phyloP scores from a whole-genome alignment of 2,888 invertebrate genomes.

The Acanthosoma haemorrhoidale region DNA sequence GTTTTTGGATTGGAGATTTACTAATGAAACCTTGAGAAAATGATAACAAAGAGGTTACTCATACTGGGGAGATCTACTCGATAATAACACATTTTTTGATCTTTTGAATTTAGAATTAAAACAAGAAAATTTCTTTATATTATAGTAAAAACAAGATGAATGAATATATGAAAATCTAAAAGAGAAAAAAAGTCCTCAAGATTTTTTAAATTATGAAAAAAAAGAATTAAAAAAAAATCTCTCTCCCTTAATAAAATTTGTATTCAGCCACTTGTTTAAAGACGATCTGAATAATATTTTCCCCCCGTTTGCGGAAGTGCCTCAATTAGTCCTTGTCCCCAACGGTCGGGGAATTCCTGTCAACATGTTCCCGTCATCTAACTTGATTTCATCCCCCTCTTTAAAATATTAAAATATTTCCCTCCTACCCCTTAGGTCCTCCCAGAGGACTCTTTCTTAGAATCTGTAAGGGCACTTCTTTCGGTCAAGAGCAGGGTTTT shows the following conservation, averaged over 20 bases:
- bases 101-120: no score
- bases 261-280: slow-evolving; percentile 15
- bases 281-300: slow-evolving; percentile 17
- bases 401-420: slow-evolving; percentile 37
- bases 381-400: slow-evolving; percentile 32
- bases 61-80: no score
- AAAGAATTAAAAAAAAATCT: background rate
- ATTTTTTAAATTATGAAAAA: no score
- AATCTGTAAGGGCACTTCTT: background rate
- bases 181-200: no score
- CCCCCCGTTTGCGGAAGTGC: background rate
- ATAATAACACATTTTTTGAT: no score
- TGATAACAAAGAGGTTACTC: no score
- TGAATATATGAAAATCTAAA: no score
- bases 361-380: slow-evolving; percentile 32
- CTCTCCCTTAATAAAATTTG: background rate
- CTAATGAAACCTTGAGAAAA: no score
- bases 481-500: background rate
- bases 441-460: background rate
- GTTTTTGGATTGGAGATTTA: no score
- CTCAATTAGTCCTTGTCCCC: slow-evolving; percentile 16
- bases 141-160: no score
- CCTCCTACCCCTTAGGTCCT: background rate
- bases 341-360: background rate
- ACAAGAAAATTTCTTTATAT: no score